These are phyloP conservation scores for Lysandra coridon DNA, from an alignment of 2,888 invertebrate genomes.

Conservation along the genomic window DNA sequence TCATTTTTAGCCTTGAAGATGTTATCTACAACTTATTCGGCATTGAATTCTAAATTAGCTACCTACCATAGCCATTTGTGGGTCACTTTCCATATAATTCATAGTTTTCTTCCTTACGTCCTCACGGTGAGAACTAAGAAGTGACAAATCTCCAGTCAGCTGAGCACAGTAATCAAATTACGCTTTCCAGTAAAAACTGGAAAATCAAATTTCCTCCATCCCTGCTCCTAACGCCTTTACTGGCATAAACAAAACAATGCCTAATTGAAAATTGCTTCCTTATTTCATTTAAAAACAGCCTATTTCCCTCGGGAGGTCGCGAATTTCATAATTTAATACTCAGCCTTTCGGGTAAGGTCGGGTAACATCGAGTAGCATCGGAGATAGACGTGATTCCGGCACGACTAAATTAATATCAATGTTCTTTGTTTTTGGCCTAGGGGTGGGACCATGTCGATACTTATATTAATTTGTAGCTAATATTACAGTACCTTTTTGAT, in stretches of 20 bases:
- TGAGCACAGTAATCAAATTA: no score
- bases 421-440: slow-evolving; percentile 66
- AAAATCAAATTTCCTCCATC: neutral
- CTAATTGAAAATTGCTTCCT: slow-evolving; percentile 54
- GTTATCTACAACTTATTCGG: no score
- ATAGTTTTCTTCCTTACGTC: no score
- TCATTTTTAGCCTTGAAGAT: no score
- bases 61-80: no score
- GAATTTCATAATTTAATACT: slow-evolving; percentile 76
- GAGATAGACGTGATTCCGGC: slow-evolving; percentile 77
- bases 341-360: slow-evolving; percentile 67
- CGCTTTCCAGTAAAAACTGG: neutral
- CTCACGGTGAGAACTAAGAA: no score
- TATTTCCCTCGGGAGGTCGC: slow-evolving; percentile 73
- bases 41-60: no score
- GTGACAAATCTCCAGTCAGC: no score
- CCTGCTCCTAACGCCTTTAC: slow-evolving; percentile 31
- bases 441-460: slow-evolving; percentile 44
- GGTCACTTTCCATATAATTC: no score
- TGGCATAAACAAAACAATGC: slow-evolving; percentile 38
- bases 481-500: neutral
- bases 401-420: slow-evolving; percentile 78
- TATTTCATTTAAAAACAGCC: slow-evolving; percentile 72
- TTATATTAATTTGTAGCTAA: neutral
- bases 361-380: slow-evolving; percentile 50